Base-by-base conservation (phyloP, 2,888 invertebrate species). In the Caenorhabditis macrosperma region DNA sequence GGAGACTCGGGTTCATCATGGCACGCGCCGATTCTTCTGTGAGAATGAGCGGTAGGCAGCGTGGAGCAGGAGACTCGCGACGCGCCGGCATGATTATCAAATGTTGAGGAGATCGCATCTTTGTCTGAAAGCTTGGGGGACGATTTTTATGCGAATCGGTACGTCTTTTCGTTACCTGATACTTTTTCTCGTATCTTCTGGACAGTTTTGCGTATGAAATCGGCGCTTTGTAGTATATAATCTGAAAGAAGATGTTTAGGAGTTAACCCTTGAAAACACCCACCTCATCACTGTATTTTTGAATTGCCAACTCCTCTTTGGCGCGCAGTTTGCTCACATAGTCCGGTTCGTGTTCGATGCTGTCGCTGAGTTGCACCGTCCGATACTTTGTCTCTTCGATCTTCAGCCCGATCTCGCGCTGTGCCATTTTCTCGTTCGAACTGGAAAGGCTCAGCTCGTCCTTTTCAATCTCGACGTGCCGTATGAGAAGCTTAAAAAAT, bases 271-370 rank as follows among this genome's bases (percentile, higher is more conserved):
- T 59, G n/a, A 4, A 17, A 5, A 3, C 17, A n/a, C 61, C 9
- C 5, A 61, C 61, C 46, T 61, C 48, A 61, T 61, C 48, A 2
- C 15, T 1, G 15, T 33, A 61, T 22, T 28, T 61, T 12, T 48
- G 30, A 1, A 48, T 4, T 30, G 20, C 1, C 20, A 28, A 15
- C 3, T 20, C 22, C 33, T 30, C 48, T 22, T 28, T 61, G 15
- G 26, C 17, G 7, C 26, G 22, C 24, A 59, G n/a, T 28, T 28
- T 41, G 10, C 2, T 20, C n/a, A 15, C 7, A 2, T 35, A 22
- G 12, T 57, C 57, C 7, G 57, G 35, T 22, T 35, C 30, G 1
- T 57, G 20, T 57, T 17, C 38, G 1, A 15, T 10, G 35, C 17
- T 35, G 2, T 10, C 2, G 22, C 17, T 6, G 1, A 35, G 17